phyloP scores from a whole-genome alignment of 2,888 invertebrate species.

The Bombylius major region DNA sequence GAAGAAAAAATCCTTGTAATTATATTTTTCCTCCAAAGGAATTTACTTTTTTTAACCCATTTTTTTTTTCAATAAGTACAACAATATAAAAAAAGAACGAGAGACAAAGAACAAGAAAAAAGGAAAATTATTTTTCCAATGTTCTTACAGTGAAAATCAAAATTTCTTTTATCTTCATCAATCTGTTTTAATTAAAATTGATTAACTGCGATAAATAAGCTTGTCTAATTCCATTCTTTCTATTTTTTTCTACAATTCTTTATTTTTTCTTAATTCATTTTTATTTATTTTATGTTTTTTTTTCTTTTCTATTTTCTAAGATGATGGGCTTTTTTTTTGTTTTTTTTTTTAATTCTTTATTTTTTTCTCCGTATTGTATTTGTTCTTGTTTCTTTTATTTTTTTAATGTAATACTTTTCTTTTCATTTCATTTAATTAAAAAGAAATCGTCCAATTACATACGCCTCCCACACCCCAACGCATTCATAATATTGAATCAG shows the following conservation, averaged over 20 bases:
- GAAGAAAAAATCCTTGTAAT: no score
- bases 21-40: no score
- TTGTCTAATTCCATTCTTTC: slow-evolving; percentile 3
- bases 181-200: slow-evolving; percentile 14
- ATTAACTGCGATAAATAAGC: slow-evolving; percentile 12
- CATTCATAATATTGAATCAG: background rate
- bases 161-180: slow-evolving; percentile 1
- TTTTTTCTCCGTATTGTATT: background rate
- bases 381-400: background rate
- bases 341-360: no score
- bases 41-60: no score
- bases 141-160: background rate
- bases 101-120: no score
- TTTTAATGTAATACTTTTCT: background rate
- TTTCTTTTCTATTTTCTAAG: background rate
- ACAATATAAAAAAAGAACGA: no score
- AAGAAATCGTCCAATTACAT: slow-evolving; percentile 16
- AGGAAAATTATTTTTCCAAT: no score
- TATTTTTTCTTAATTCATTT: no score
- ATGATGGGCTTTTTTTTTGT: no score
- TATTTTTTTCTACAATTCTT: slow-evolving; percentile 2
- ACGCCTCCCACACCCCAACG: slow-evolving; percentile 5
- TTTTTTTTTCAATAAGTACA: no score
- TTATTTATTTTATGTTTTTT: background rate
- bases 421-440: slow-evolving; percentile 14